phyloP scores from a whole-genome alignment of 2,797 vertebrate species.

The Halcyon leucocephala region DNA sequence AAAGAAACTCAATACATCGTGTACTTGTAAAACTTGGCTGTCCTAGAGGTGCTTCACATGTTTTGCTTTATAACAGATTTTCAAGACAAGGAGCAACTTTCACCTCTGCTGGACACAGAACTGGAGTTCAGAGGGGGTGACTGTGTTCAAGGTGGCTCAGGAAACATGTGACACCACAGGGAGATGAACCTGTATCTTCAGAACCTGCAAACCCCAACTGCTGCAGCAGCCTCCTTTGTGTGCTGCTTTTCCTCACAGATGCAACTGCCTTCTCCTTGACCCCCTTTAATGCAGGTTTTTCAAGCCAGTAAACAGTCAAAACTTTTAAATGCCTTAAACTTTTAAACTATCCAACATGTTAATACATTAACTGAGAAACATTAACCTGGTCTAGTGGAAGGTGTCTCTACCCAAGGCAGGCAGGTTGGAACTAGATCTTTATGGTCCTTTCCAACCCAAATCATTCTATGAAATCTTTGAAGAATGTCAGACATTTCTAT shows the following conservation, averaged over 20 bases:
- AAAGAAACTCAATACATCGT: accelerated
- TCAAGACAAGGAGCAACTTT: not conserved
- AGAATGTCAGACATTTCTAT: not conserved
- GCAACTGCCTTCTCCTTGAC: not conserved
- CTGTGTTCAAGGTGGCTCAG: too few species aligned
- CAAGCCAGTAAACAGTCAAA: not conserved
- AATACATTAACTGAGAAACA: not conserved
- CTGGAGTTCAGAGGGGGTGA: not conserved
- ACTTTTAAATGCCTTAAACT: not conserved
- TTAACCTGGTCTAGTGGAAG: not conserved
- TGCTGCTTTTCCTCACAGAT: not conserved
- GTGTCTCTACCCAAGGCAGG: not conserved
- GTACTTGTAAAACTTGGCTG: not conserved
- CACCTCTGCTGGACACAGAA: not conserved
- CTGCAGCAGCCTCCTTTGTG: not conserved
- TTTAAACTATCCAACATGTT: not conserved
- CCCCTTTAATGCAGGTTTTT: not conserved
- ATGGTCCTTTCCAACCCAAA: not conserved
- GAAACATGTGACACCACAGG: accelerated
- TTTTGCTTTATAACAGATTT: not conserved
- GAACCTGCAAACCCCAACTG: not conserved
- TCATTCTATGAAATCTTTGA: not conserved
- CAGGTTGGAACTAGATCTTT: not conserved
- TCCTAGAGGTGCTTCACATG: not conserved
- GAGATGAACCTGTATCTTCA: not conserved